Percentiles rank a stretch among this genome's conserved stretches.
Evolutionary conservation across 2,797 vertebrate genomes (phyloP).

Genomic region (Pseudomugil tenellus): DNA sequence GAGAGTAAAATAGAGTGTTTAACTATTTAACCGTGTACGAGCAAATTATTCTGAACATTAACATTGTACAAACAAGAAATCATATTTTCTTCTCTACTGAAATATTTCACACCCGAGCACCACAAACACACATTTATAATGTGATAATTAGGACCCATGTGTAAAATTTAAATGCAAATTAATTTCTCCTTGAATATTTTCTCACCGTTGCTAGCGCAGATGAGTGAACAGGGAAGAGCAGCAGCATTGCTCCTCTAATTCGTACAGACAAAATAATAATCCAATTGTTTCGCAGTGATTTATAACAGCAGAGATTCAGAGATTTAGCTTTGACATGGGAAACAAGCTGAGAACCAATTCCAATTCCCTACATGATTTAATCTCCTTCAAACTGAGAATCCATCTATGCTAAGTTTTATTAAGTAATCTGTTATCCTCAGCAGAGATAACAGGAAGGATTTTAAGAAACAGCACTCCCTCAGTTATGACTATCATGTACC

Average conservation of each 20-base stretch:
- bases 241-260: constrained; percentile 12
- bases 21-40: constrained; percentile 27
- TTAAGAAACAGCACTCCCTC: constrained; percentile 13
- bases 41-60: constrained; percentile 42
- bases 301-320: constrained; percentile 30
- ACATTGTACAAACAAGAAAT: constrained; percentile 49
- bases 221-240: constrained; percentile 38
- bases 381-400: constrained; percentile 38
- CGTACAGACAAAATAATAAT: constrained; percentile 13
- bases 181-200: constrained; percentile 58
- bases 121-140: constrained; percentile 55
- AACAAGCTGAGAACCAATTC: constrained; percentile 50
- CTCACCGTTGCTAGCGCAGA: constrained; percentile 39
- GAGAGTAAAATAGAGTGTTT: constrained; percentile 23
- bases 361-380: constrained; percentile 36
- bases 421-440: constrained; percentile 43
- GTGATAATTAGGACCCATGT: constrained; percentile 66
- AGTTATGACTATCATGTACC: constrained; percentile 1
- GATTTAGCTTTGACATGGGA: constrained; percentile 41
- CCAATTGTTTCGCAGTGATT: constrained; percentile 35
- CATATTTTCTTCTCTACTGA: constrained; percentile 26
- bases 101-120: constrained; percentile 41
- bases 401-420: constrained; percentile 41
- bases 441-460: constrained; percentile 35
- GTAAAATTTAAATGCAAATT: constrained; percentile 73